Percentiles rank a stretch among this genome's conserved stretches.
Conservation (phyloP, 2,113 vertebrate genomes). For the Ctenodactylus gundi region DNA sequence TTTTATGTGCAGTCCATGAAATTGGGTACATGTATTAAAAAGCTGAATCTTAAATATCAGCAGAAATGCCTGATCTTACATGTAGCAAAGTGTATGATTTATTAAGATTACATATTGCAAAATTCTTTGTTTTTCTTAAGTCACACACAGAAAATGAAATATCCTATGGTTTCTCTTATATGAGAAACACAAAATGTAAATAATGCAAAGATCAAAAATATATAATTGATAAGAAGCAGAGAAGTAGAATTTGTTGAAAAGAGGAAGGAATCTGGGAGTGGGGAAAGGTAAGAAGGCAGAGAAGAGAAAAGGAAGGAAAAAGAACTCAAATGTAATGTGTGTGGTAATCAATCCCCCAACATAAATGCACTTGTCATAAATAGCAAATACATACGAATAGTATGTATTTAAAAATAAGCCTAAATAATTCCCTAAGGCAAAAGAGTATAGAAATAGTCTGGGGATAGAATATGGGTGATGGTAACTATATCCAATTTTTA, state of each 20-base stretch:
- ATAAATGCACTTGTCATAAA: too few species aligned
- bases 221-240: too few species aligned
- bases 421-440: neutral
- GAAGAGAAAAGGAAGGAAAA: too few species aligned
- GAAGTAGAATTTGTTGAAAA: too few species aligned
- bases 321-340: too few species aligned
- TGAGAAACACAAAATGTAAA: too few species aligned
- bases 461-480: neutral
- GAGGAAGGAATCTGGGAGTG: too few species aligned
- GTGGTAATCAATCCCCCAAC: too few species aligned
- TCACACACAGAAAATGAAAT: neutral
- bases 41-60: neutral
- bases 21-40: neutral
- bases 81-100: neutral
- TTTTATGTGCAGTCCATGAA: neutral
- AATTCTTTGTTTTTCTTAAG: neutral
- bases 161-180: too few species aligned
- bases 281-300: too few species aligned
- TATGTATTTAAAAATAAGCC: neutral
- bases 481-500: neutral
- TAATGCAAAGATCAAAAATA: too few species aligned
- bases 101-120: neutral
- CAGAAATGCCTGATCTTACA: neutral
- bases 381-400: too few species aligned
- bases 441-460: neutral